Percentiles rank a stretch among this genome's conserved stretches.
Evolutionary conservation across 2,888 invertebrate genomes (phyloP).

Genomic region (Dyspetes luteomarginatus): DNA sequence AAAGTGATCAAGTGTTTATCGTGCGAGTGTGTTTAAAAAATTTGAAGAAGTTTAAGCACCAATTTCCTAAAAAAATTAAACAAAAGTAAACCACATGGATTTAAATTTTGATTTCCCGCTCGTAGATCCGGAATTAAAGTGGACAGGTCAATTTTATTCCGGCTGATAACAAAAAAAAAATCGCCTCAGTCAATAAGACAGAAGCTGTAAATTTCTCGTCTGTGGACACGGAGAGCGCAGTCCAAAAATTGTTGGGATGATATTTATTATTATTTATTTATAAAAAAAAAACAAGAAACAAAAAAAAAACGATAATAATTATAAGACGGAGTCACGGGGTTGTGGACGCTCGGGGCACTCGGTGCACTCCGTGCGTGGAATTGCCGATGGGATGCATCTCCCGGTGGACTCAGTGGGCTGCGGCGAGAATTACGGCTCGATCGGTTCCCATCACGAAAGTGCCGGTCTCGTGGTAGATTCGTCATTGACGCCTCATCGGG

Average conservation of each 20-base stretch:
- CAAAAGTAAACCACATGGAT: neutral
- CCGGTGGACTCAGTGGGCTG: constrained; percentile 83
- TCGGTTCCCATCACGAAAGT: constrained; percentile 75
- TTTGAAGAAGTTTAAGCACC: too few species aligned
- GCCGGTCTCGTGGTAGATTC: constrained; percentile 72
- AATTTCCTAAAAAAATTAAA: neutral
- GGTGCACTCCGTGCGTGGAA: constrained; percentile 70
- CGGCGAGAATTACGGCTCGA: constrained; percentile 82
- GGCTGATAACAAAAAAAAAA: neutral
- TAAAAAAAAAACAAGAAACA: neutral
- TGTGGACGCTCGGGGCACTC: constrained; percentile 58
- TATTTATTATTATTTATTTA: neutral
- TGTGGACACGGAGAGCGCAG: too few species aligned
- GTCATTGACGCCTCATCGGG: constrained; percentile 78
- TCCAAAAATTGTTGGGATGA: too few species aligned
- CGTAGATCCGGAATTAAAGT: neutral
- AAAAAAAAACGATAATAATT: neutral
- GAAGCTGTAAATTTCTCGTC: neutral
- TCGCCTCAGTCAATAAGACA: constrained; percentile 16
- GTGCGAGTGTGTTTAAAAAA: too few species aligned
- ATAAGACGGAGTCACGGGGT: constrained; percentile 47
- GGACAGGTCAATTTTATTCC: neutral
- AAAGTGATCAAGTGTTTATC: neutral
- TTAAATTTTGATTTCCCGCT: neutral
- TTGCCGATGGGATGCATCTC: constrained; percentile 83